Conservation (phyloP, 2,113 vertebrate genomes). For the Serilophus lunatus region DNA sequence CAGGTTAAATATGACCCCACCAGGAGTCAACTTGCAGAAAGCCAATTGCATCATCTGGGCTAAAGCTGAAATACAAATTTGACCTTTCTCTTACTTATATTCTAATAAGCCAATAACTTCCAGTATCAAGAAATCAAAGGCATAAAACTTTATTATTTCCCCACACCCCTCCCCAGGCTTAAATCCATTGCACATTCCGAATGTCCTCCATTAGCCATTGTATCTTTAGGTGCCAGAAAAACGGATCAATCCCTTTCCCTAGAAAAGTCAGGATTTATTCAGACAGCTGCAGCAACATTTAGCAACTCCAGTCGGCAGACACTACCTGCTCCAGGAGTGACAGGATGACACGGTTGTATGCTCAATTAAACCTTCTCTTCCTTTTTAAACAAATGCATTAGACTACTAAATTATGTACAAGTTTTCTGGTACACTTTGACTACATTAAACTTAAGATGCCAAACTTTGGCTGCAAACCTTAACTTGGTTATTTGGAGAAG, state of each 20-base stretch:
- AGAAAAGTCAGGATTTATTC: constrained; percentile 21
- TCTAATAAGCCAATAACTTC: neutral
- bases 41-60: neutral
- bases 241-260: neutral
- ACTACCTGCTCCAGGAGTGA: constrained; percentile 52
- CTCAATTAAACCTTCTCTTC: constrained; percentile 73
- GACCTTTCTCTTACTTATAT: neutral
- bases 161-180: neutral
- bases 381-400: constrained; percentile 63
- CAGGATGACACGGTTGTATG: constrained; percentile 65
- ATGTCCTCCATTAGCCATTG: neutral
- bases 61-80: neutral
- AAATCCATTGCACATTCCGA: neutral
- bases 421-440: constrained; percentile 58
- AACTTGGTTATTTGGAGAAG: constrained; percentile 21
- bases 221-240: neutral
- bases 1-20: neutral
- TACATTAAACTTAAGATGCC: constrained; percentile 55
- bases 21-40: neutral
- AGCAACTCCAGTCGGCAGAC: constrained; percentile 16
- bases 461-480: constrained; percentile 48
- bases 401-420: constrained; percentile 64
- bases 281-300: constrained; percentile 1
- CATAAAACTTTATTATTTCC: neutral
- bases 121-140: neutral